Percentiles rank a stretch among this genome's conserved stretches.
phyloP scores from a whole-genome alignment of 2,113 vertebrate species.

The Ptilonorhynchus violaceus region DNA sequence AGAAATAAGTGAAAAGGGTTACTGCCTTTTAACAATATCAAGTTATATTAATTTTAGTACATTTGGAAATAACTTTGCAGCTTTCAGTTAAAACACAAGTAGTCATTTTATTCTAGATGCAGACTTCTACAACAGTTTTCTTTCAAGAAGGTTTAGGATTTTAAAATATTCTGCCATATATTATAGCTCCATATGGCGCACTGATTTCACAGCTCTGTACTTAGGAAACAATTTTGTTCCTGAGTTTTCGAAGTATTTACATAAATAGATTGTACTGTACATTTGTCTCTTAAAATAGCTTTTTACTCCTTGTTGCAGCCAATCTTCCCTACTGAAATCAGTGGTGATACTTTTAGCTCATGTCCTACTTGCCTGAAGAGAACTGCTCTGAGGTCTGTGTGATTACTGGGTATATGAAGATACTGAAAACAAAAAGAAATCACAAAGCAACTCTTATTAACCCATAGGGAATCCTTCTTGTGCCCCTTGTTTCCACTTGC shows the following conservation, averaged over 20 bases:
- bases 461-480: not conserved
- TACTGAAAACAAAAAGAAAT: slow-evolving; percentile 4
- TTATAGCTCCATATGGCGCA: not conserved
- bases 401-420: not conserved
- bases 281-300: slow-evolving; percentile 32
- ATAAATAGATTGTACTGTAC: slow-evolving; percentile 41
- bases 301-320: slow-evolving; percentile 2
- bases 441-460: slow-evolving; percentile 5
- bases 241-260: slow-evolving; percentile 30
- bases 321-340: not conserved
- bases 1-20: slow-evolving; percentile 21
- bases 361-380: slow-evolving; percentile 11
- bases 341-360: not conserved
- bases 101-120: not conserved
- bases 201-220: slow-evolving; percentile 23
- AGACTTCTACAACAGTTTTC: not conserved
- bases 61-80: not conserved
- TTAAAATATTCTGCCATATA: not conserved
- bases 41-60: slow-evolving; percentile 16
- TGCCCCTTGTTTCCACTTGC: slow-evolving; percentile 20
- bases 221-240: slow-evolving; percentile 2
- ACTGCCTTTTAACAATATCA: slow-evolving; percentile 16
- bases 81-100: not conserved
- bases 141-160: slow-evolving; percentile 4
- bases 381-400: not conserved